phyloP scores from a whole-genome alignment of 2,888 invertebrate genomes.

The Tetranychus truncatus region DNA sequence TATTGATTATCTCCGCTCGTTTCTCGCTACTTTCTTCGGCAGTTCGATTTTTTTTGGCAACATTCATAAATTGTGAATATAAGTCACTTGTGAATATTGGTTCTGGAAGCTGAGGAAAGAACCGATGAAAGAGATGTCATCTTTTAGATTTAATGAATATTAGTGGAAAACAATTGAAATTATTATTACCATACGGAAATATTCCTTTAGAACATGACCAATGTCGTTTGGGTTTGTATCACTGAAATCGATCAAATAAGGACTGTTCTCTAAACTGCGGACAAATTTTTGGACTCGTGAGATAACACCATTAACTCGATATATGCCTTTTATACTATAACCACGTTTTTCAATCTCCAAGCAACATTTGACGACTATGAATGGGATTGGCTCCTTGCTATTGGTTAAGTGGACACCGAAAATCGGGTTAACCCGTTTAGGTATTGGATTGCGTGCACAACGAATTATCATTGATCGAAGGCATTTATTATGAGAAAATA shows the following conservation, averaged over 20 bases:
- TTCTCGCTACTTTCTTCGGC: not conserved
- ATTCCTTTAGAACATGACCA: constrained; percentile 21
- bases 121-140: not conserved
- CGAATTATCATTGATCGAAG: constrained; percentile 19
- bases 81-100: constrained; percentile 20
- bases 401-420: constrained; percentile 11
- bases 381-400: constrained; percentile 15
- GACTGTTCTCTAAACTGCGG: constrained; percentile 21
- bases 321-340: constrained; percentile 18
- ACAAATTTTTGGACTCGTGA: constrained; percentile 20
- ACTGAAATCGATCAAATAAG: constrained; percentile 20
- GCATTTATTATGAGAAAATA: constrained; percentile 21
- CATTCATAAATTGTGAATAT: constrained; percentile 20
- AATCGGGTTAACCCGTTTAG: constrained; percentile 9
- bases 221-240: constrained; percentile 21
- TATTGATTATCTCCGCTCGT: constrained; percentile 4
- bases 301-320: constrained; percentile 21
- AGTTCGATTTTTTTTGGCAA: constrained; percentile 14
- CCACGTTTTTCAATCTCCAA: constrained; percentile 21
- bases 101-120: constrained; percentile 16
- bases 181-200: constrained; percentile 19
- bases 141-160: not conserved
- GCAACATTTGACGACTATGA: constrained; percentile 21
- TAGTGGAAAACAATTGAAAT: too few species aligned
- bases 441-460: constrained; percentile 17